Evolutionary conservation across 2,113 vertebrate genomes (phyloP).

Genomic region (Nothobranchius kuhntae): DNA sequence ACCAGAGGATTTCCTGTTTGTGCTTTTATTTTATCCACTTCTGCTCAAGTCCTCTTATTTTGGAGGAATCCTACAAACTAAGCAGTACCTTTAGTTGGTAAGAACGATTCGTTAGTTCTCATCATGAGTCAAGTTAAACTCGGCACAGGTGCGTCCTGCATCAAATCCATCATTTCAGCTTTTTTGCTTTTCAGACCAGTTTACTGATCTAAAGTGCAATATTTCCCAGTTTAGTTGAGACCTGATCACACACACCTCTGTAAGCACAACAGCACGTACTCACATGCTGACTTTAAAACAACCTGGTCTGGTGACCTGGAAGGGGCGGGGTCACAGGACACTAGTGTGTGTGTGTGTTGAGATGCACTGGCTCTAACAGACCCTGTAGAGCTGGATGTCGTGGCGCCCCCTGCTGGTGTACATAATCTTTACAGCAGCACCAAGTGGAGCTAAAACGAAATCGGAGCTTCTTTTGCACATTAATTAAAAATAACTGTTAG

Average conservation of each 20-base stretch:
- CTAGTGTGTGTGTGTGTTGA: background rate
- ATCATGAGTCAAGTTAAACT: background rate
- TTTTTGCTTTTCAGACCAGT: no score
- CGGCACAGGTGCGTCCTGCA: background rate
- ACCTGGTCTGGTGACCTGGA: background rate
- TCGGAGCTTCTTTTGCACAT: slow-evolving; percentile 85
- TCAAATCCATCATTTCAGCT: no score
- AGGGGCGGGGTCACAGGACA: background rate
- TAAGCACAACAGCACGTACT: slow-evolving; percentile 3
- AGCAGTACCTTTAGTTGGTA: background rate
- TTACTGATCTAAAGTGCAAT: slow-evolving; percentile 8
- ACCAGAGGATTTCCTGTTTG: slow-evolving; percentile 26
- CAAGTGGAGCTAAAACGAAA: slow-evolving; percentile 59
- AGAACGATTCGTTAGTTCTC: background rate
- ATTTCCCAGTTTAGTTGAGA: background rate
- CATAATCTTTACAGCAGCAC: slow-evolving; percentile 37
- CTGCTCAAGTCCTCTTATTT: slow-evolving; percentile 12
- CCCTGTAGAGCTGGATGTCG: background rate
- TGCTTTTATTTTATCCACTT: background rate
- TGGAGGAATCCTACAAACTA: slow-evolving; percentile 18
- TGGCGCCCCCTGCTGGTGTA: slow-evolving; percentile 8
- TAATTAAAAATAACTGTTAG: slow-evolving; percentile 56
- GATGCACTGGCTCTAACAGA: no score
- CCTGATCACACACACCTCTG: background rate
- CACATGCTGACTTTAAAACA: background rate